Evolutionary conservation across 2,113 vertebrate species (phyloP), one percentile per base, ranked within the genome.

Genomic region (Hyaena hyaena): DNA sequence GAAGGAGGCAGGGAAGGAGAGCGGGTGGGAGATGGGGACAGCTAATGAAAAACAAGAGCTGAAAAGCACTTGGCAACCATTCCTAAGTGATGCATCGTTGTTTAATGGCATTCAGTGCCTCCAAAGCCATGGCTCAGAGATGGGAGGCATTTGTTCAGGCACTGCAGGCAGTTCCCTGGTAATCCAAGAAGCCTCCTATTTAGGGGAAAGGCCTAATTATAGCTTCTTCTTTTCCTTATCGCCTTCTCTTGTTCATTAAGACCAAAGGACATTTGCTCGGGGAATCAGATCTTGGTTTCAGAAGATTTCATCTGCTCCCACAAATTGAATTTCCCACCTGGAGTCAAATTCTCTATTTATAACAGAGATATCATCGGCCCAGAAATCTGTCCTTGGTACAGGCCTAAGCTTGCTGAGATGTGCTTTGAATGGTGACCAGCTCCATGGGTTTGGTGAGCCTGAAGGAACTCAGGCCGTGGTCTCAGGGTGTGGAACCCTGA

Each of bases 321-420:
- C 92, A 98, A 98, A 97, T 98, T 97, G 95, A 97, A 98, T 97
- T 98, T 96, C 96, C 97, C 87, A 98, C 97, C 96, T 98, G 93
- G 95, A 98, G 98, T 97, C 93, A 97, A 98, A 98, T 97, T 96
- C 90, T 97, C 83, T 96, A 92, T 97, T 98, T 97, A 95, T 95
- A 98, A 98, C 66, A 90, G 85, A 97, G 92, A 97, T 98, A 97
- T 97, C 92, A 96, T 98, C 98, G 96, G 92, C 95, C 95, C 92
- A 94, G 84, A 98, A 97, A 93, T 94, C 94, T 97, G 90, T 97
- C 97, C 96, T 96, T 96, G 94, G 90, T 97, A 69, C 0, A 2
- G 88, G 84, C 90, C 96, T 93, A 90, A 92, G 76, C 92, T 94
- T 84, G 84, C 58, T 12, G 35, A 95, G 83, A 85, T 98, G 96